A percentile compares a stretch with the other conserved stretches of the same genome.
These are phyloP conservation scores for human DNA, from an alignment of 2,113 vertebrate species.

Conservation along the genomic window GRCh38 chr16:81677001-81677500, in stretches of 20 bases:
- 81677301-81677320: not conserved
- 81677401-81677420: not conserved
- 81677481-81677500: accelerated
- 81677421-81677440: too few species aligned
- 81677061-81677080: not conserved
- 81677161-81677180: not conserved
- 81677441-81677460: not conserved
- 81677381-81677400: not conserved
- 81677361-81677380: accelerated
- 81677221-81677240: not conserved
- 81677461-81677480: not conserved
- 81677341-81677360: not conserved
- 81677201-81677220: not conserved
- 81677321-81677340: not conserved
- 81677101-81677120: not conserved
- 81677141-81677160: not conserved
- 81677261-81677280: not conserved
- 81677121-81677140: not conserved
- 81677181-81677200: not conserved
- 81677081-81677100: not conserved
- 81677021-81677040: not conserved
- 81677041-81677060: not conserved
- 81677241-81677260: not conserved
- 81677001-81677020: not conserved
- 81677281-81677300: not conserved